Conservation (phyloP, 2,113 vertebrate genomes). For the Mesembrinibis cayennensis region DNA sequence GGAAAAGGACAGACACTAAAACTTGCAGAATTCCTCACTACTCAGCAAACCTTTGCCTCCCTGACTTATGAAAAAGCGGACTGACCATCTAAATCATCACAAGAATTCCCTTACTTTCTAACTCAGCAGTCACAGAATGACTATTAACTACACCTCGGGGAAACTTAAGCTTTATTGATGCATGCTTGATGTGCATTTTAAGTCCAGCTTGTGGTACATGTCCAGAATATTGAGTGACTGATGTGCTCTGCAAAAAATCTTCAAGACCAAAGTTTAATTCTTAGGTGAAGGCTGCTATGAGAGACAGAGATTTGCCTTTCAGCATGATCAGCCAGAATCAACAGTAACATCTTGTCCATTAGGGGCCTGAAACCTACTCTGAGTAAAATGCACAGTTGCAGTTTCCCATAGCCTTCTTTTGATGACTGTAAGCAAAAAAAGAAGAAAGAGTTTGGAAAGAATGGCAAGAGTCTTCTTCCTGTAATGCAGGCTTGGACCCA, state of each 20-base stretch:
- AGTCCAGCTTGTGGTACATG: not conserved
- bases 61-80: slow-evolving; percentile 13
- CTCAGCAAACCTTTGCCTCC: slow-evolving; percentile 19
- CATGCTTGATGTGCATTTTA: slow-evolving; percentile 11
- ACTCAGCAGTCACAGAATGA: not conserved
- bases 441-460: not conserved
- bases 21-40: not conserved
- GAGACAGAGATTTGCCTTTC: not conserved
- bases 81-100: slow-evolving; percentile 39
- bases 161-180: slow-evolving; percentile 34
- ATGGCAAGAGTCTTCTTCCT: not conserved
- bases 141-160: slow-evolving; percentile 43
- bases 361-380: not conserved
- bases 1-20: slow-evolving; percentile 9
- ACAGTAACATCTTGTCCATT: not conserved
- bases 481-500: not conserved
- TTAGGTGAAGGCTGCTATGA: not conserved
- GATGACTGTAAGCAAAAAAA: not conserved
- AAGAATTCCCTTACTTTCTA: slow-evolving; percentile 38
- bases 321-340: not conserved
- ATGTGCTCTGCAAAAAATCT: not conserved
- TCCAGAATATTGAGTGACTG: slow-evolving; percentile 12
- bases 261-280: not conserved
- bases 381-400: not conserved
- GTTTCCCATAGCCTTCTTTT: not conserved